phyloP scores from a whole-genome alignment of 2,888 invertebrate genomes.

The Agrotis clavis region DNA sequence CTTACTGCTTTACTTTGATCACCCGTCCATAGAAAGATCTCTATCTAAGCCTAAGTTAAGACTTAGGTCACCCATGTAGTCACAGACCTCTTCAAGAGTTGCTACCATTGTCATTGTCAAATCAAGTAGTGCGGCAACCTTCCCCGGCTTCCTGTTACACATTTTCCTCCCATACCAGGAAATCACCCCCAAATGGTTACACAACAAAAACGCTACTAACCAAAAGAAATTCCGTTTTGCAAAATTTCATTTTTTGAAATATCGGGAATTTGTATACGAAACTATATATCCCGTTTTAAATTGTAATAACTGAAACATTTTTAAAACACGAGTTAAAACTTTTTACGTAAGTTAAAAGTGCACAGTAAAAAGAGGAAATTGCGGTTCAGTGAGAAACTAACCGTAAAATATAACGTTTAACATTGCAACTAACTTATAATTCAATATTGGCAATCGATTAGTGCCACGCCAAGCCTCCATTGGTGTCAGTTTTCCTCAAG shows the following conservation, averaged over 20 bases:
- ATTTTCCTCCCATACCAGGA: too few species aligned
- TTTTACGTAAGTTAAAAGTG: slow-evolving; percentile 32
- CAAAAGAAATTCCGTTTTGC: slow-evolving; percentile 38
- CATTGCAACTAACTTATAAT: slow-evolving; percentile 74
- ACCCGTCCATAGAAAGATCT: too few species aligned
- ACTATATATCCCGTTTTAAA: too few species aligned
- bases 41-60: too few species aligned
- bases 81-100: too few species aligned
- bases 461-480: slow-evolving; percentile 69
- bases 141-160: too few species aligned
- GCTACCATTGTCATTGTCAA: too few species aligned
- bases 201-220: slow-evolving; percentile 23
- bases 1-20: too few species aligned
- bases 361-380: slow-evolving; percentile 59
- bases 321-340: background rate
- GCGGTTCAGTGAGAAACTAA: slow-evolving; percentile 63
- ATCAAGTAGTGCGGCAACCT: too few species aligned
- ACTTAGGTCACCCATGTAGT: too few species aligned
- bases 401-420: slow-evolving; percentile 71
- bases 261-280: too few species aligned
- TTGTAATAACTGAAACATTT: too few species aligned
- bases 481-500: slow-evolving; percentile 76
- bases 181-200: background rate
- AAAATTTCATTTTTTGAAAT: slow-evolving; percentile 11
- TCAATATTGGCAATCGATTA: slow-evolving; percentile 81